These are phyloP conservation scores for Drosophila leonis DNA, from an alignment of 2,888 invertebrate species.

Conservation along the genomic window DNA sequence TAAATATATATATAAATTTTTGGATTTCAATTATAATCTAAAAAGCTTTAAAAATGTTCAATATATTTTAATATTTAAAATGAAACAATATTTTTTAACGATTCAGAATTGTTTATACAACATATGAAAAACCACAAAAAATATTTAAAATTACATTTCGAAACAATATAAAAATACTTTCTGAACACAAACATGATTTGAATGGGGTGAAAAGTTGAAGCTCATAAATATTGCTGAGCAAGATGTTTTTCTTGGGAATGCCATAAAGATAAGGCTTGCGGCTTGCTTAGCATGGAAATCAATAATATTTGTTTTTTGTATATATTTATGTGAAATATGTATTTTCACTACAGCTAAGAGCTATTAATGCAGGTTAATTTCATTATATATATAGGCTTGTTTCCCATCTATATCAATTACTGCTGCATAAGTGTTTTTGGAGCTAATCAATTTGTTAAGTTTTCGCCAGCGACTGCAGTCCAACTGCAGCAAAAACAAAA, in stretches of 20 bases:
- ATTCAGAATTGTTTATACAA: neutral
- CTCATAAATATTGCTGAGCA: neutral
- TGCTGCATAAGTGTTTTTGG: slow-evolving; percentile 17
- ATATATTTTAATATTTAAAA: too few species aligned
- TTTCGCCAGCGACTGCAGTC: slow-evolving; percentile 9
- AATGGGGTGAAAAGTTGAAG: slow-evolving; percentile 1
- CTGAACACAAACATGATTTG: neutral
- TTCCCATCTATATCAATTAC: slow-evolving; percentile 21
- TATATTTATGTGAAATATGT: neutral
- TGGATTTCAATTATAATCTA: too few species aligned
- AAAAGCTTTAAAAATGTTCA: too few species aligned
- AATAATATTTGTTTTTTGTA: neutral
- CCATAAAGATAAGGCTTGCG: slow-evolving; percentile 8
- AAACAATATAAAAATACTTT: neutral
- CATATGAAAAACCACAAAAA: neutral
- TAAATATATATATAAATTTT: too few species aligned
- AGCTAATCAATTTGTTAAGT: slow-evolving; percentile 19
- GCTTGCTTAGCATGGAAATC: neutral
- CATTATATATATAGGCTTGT: neutral
- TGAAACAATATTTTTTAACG: too few species aligned
- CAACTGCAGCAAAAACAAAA: slow-evolving; percentile 17
- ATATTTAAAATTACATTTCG: neutral
- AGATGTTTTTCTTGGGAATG: neutral
- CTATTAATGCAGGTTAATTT: neutral
- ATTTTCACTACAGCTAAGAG: neutral